Evolutionary conservation across 2,888 invertebrate species (phyloP), one percentile per base, ranked within the genome.

Genomic region (Entomobrya proxima): DNA sequence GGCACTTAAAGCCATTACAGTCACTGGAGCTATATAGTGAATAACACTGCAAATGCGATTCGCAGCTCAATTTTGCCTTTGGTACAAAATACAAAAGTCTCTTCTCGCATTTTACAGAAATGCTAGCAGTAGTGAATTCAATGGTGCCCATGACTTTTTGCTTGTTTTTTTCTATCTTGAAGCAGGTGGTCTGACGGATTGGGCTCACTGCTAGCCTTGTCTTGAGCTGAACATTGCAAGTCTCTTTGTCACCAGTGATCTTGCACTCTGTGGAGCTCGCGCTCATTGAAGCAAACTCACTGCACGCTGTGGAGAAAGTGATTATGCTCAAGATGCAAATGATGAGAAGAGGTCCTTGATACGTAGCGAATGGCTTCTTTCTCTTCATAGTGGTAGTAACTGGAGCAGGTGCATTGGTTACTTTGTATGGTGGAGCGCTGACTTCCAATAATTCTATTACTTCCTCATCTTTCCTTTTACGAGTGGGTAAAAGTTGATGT

Each of bases 71-170:
- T 15, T 40, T 30, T 9, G 77, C 15, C 32, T 21, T 37, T 44
- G 86, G 86, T 0, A 77, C 30, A 52, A 58, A 81, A 35, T 86
- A 86, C 15, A 86, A n/a, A 7, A 81, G 27, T 47, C 69, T 7
- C 50, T 86, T 86, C 5, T 55, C n/a, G n/a, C 81, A 86, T 1
- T 21, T 3, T 1, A 86, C 30, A 4, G 77, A 32, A 0, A 81
- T 55, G 4, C 55, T 18, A 5, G 6, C 6, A 1, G 86, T 86
- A 5, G 40, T 9, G 9, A 86, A n/a, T 21, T 35, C 52, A 1
- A 86, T 30, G 15, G 81, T 81, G 1, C 81, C 81, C 0, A 86
- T 0, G 0, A 21, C 67, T 0, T 9, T 0, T 27, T 58, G 35
- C 13, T 64, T 6, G 0, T 37, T 7, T 27, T 72, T 77, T 1